Evolutionary conservation across 1,140 invertebrate species (phyloP).

Genomic region (Procambarus virginalis): DNA sequence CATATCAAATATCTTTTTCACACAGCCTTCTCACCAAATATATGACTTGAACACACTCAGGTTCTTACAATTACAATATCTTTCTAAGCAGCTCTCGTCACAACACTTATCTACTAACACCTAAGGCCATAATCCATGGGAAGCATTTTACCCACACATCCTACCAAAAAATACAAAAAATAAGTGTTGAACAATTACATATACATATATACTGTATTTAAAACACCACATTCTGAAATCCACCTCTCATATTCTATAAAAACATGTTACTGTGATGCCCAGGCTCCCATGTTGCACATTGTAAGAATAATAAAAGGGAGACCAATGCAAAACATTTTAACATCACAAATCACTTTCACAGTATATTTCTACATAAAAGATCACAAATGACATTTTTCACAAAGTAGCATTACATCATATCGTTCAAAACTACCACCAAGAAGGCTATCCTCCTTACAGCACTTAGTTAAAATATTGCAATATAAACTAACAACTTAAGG

Average conservation of each 20-base stretch:
- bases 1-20: slow-evolving; percentile 11
- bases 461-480: slow-evolving; percentile 7
- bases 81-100: slow-evolving; percentile 30
- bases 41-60: neutral
- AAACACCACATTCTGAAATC: slow-evolving; percentile 6
- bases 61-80: slow-evolving; percentile 6
- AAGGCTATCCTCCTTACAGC: neutral
- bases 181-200: slow-evolving; percentile 39
- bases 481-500: neutral
- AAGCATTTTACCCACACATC: slow-evolving; percentile 32
- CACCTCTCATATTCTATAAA: neutral
- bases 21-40: slow-evolving; percentile 13
- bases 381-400: slow-evolving; percentile 16
- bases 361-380: neutral
- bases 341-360: slow-evolving; percentile 4
- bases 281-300: neutral
- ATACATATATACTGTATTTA: slow-evolving; percentile 20
- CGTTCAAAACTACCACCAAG: slow-evolving; percentile 11
- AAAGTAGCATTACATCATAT: slow-evolving; percentile 13
- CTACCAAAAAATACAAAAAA: slow-evolving; percentile 43
- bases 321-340: neutral
- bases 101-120: slow-evolving; percentile 28
- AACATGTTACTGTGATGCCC: neutral
- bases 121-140: slow-evolving; percentile 40
- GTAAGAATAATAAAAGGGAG: neutral